Percentiles rank a stretch among this genome's conserved stretches.
These are phyloP conservation scores for Platypus cylindrus DNA, from an alignment of 2,888 invertebrate species.

Conservation along the genomic window DNA sequence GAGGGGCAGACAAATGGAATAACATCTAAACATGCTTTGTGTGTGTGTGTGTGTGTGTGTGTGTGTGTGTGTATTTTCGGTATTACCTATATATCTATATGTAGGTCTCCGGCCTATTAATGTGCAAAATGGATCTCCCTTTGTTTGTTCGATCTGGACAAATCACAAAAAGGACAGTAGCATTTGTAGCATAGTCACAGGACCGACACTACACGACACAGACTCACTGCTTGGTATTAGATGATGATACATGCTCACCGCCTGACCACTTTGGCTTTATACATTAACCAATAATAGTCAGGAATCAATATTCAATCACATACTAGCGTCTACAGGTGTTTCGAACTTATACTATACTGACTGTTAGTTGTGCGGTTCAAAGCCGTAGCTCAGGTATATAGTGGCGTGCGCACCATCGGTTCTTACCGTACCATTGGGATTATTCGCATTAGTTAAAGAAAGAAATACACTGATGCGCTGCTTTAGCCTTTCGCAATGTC, in stretches of 20 bases:
- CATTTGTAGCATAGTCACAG: conserved; percentile 21
- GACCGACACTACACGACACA: conserved; percentile 30
- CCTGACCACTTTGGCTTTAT: conserved; percentile 28
- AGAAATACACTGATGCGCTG: conserved; percentile 20
- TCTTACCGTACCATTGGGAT: conserved; percentile 14
- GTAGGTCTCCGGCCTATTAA: conserved; percentile 19
- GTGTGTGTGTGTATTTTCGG: conserved; percentile 13
- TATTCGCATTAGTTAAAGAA: conserved; percentile 15
- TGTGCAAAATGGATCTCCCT: conserved; percentile 22
- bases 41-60: conserved; percentile 15
- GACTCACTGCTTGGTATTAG: conserved; percentile 25
- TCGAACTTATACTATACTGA: conserved; percentile 39
- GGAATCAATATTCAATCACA: conserved; percentile 32
- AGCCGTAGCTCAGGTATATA: conserved; percentile 29
- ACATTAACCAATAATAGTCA: conserved; percentile 26
- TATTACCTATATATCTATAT: too few species aligned
- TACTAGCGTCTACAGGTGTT: conserved; percentile 39
- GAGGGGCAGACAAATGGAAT: conserved; percentile 1
- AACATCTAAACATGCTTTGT: too few species aligned
- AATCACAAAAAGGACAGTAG: conserved; percentile 19
- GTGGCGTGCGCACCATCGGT: conserved; percentile 18
- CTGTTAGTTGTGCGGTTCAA: conserved; percentile 34
- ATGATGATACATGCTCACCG: conserved; percentile 28
- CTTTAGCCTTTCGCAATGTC: conserved; percentile 31
- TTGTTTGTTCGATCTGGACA: conserved; percentile 23